These are phyloP conservation scores for Sterna hirundo DNA, from an alignment of 2,113 vertebrate species.

Conservation along the genomic window DNA sequence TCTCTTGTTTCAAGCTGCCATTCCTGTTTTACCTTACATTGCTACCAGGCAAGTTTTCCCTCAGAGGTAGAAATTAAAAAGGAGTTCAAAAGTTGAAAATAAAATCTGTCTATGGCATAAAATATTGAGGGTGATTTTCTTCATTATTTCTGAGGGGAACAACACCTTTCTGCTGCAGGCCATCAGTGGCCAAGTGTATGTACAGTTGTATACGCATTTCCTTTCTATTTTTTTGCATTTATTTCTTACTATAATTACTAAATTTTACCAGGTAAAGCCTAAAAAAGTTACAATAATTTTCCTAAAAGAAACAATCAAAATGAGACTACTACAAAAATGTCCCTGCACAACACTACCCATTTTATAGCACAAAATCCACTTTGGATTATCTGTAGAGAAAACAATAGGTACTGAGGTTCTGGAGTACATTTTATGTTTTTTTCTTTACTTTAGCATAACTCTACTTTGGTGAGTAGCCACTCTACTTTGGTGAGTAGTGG, in stretches of 20 bases:
- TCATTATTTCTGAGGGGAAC: neutral
- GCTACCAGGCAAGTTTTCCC: neutral
- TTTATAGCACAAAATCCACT: neutral
- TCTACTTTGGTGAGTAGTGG: too few relatives aligned
- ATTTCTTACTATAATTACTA: neutral
- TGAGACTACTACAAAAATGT: neutral
- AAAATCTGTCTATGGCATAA: neutral
- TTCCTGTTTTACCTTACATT: neutral
- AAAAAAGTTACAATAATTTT: neutral
- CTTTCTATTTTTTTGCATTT: neutral
- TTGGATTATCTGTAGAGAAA: neutral
- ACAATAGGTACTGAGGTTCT: neutral
- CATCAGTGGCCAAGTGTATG: neutral
- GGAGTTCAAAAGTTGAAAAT: neutral
- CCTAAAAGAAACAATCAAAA: neutral
- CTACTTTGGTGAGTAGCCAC: too few relatives aligned
- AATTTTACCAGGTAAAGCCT: neutral
- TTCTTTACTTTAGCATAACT: neutral
- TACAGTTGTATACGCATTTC: neutral
- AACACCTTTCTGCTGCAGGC: neutral
- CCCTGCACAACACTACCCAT: neutral
- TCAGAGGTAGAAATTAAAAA: neutral
- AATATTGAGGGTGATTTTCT: neutral
- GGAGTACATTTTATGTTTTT: neutral
- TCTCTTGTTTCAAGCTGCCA: neutral